Base-by-base conservation (phyloP, 2,888 invertebrate genomes). In the Neoitamus cyanurus region DNA sequence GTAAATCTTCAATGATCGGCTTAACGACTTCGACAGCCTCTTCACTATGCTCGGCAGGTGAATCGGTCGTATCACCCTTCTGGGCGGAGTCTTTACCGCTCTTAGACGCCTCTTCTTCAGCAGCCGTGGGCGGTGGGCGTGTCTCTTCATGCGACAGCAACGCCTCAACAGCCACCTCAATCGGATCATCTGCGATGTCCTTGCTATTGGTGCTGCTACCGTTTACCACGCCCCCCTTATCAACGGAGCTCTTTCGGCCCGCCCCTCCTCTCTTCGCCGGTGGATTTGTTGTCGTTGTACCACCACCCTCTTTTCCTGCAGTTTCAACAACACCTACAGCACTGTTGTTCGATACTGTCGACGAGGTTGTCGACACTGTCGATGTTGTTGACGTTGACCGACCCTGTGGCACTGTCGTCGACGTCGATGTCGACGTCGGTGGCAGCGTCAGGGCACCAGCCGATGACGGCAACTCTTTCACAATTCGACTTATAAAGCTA, bases 381-480 rank as follows among this genome's bases (percentile, higher is more conserved):
- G 86, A 72, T 20, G 87, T 25, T 15, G 86, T 73, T 25, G 84
- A 80, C 36, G 83, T 46, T n/a, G 86, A 82, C 11, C 13, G 31
- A 34, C 25, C 13, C 0, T 36, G 75, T 15, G 9, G n/a, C 30
- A 7, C 34, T 37, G 13, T 4, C 20, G 15, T n/a, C 13, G 13
- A 6, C 7, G 13, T 34, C 20, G 11, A 34, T 15, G 68, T 70
- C 9, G 30, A 28, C 28, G 69, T 15, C 3, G 25, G 13, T 30
- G 73, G 68, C 36, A 83, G 75, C 6, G 80, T 80, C 9, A 80
- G 58, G 20, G 58, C 75, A 36, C 83, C 75, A 13, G 73, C 87
- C 84, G 87, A 86, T 73, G 88, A 85, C 58, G 89, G 88, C 86
- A 90, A 88, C 84, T 90, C 89, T 30, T 89, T 88, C 84, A 90